Base-by-base conservation (phyloP, 2,888 invertebrate genomes). In the Plebejus melissa region DNA sequence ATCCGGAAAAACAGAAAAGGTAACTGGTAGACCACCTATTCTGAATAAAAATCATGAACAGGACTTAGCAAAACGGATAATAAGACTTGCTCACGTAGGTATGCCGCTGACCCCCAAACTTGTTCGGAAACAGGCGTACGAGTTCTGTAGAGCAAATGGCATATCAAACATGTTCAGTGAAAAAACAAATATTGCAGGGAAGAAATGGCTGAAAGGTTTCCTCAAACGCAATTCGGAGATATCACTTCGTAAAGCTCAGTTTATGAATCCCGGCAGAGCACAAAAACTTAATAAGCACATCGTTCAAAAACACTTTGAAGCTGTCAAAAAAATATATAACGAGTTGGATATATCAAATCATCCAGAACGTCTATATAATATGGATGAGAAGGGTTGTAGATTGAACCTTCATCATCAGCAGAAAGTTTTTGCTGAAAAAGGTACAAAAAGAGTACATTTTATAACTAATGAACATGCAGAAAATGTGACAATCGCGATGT, bases 231-330 rank as follows among this genome's bases (percentile, higher is more conserved):
- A 74, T 11, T 36, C 74, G 4, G 58, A 74, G 57, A 58, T 74
- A 58, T 74, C 58, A 16, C 38, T 74, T 38, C 74, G 74, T 16
- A 74, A 70, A 71, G 77, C 78, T 16, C 78, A 80, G 78, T 76
- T 77, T 9, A 75, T 80, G n/a, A 79, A 80, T 69, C 80, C 78
- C 69, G 78, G 77, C 54, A 71, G 80, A 9, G 78, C 78, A 0
- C 72, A 70, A 69, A 77, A 72, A 74, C 77, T 74, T 57, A 79
- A 79, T 57, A 78, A 75, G 69, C 13, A 65, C n/a, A 78, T 78
- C 16, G 77, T 78, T 65, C 6, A 38, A 57, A 74, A 77, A 70
- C 76, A 80, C 76, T 79, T 80, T 74, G 74, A 78, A 75, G 77
- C 38, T 50, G 28, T 79, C 28, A 77, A 76, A 74, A 69, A 78